Conservation (phyloP, 2,888 invertebrate genomes). For the Lypha dubia region DNA sequence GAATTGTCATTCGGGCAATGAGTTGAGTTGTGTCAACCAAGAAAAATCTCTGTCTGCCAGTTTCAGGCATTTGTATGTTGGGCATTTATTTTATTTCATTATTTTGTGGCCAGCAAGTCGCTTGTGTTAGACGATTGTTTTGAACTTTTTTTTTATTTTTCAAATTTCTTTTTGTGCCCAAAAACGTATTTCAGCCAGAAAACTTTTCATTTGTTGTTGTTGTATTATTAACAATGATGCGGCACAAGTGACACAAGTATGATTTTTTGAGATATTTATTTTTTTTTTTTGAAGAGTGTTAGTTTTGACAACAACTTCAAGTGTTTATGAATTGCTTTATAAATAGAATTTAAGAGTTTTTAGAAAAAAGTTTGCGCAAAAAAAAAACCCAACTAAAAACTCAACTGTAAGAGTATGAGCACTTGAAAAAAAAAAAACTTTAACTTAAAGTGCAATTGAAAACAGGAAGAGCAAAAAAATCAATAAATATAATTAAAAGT, state of each 20-base stretch:
- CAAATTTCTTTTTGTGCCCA: background rate
- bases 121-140: background rate
- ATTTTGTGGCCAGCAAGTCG: background rate
- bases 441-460: slow-evolving; percentile 8
- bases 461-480: slow-evolving; percentile 14
- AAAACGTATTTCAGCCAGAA: slow-evolving; percentile 26
- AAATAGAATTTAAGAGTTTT: slow-evolving; percentile 62
- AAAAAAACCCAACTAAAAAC: slow-evolving; percentile 15
- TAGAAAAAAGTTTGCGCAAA: slow-evolving; percentile 29
- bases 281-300: slow-evolving; percentile 14
- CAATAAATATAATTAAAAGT: slow-evolving; percentile 52
- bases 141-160: background rate
- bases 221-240: slow-evolving; percentile 60
- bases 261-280: slow-evolving; percentile 2
- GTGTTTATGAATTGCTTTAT: slow-evolving; percentile 68
- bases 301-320: slow-evolving; percentile 67
- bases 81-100: too few relatives aligned
- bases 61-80: slow-evolving; percentile 6
- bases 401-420: slow-evolving; percentile 13
- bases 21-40: slow-evolving; percentile 10
- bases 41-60: background rate
- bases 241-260: slow-evolving; percentile 57
- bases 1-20: background rate
- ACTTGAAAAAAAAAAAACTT: slow-evolving; percentile 52
- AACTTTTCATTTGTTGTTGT: slow-evolving; percentile 48